Base-by-base conservation (phyloP, 2,113 vertebrate genomes). In the Dipodomys ordii region DNA sequence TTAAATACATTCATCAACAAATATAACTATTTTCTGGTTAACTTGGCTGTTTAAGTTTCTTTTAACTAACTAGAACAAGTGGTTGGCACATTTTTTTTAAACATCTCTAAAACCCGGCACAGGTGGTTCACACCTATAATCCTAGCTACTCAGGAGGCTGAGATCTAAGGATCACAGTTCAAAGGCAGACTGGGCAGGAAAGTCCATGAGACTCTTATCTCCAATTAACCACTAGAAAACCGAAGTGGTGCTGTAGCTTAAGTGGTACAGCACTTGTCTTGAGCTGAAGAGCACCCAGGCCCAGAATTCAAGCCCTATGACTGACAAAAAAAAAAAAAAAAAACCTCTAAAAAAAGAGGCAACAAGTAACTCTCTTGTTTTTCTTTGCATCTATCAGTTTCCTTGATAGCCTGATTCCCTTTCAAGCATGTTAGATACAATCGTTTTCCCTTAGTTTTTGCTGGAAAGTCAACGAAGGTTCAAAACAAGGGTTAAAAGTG, bases 41-140 rank as follows among this genome's bases (percentile, higher is more conserved):
- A 76, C 35, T 72, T 88, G 44, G 71, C 28, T 93, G 74, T 62
- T 96, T 72, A 95, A 13, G 76, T 82, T 92, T 93, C 23, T 85
- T 95, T 80, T 86, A 95, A 92, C 30, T 92, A 90, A 91, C 53
- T 57, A 57, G 20, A 72, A 77, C 76, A 88, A 92, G 27, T 87
- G 82, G 22, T n/a, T 53, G 73, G 32, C 30, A 74, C 67, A 30
- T 30, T 88, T 79, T 91, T 85, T 73, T 28, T 64, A 74, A 22
- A 44, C 25, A 30, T 30, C 27, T 76, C 60, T n/a, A 44, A 60
- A 44, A 25, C 77, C 86, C 39, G 5, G 39, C 39, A 39, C 39
- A 39, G 39, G 39, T 6, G 39, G 39, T 39, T 39, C 39, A 39
- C 39, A 39, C 39, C 39, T 39, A 39, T 39, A 39, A 39, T 39